A percentile compares a stretch with the other conserved stretches of the same genome.
Evolutionary conservation across 2,113 vertebrate genomes (phyloP).

Genomic region (Calidris pugnax): DNA sequence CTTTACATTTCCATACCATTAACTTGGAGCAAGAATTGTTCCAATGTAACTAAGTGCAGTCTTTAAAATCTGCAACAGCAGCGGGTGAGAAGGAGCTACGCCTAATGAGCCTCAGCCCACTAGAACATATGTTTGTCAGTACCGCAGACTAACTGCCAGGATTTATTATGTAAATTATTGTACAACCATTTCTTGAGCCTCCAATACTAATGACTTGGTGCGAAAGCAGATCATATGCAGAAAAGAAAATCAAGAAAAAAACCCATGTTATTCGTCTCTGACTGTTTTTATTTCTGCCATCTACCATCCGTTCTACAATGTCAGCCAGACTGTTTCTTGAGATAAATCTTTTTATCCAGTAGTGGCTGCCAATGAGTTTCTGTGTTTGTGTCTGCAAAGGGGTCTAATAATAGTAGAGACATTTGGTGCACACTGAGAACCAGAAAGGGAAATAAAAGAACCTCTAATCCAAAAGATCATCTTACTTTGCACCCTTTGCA

Average conservation of each 20-base stretch:
- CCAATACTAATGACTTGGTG: not conserved
- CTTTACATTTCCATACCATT: not conserved
- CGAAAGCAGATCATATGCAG: not conserved
- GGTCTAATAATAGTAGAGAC: not conserved
- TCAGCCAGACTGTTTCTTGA: not conserved
- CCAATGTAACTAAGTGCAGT: not conserved
- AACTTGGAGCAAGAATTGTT: not conserved
- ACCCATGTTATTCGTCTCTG: not conserved
- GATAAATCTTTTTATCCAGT: not conserved
- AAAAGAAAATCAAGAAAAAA: not conserved
- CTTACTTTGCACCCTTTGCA: not conserved
- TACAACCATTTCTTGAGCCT: not conserved
- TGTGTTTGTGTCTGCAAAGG: not conserved
- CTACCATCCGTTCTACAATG: not conserved
- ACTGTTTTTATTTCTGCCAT: not conserved
- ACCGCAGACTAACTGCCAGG: not conserved
- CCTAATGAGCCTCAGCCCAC: not conserved
- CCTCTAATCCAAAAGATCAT: not conserved
- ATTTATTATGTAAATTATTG: constrained; percentile 1
- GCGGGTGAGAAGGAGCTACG: not conserved
- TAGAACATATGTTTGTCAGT: not conserved
- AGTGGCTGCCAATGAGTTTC: not conserved
- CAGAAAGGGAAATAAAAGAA: not conserved
- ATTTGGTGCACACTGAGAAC: not conserved
- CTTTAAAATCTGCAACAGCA: not conserved